These are phyloP conservation scores for Ceuthmochares aereus DNA, from an alignment of 2,113 vertebrate genomes.

Conservation along the genomic window DNA sequence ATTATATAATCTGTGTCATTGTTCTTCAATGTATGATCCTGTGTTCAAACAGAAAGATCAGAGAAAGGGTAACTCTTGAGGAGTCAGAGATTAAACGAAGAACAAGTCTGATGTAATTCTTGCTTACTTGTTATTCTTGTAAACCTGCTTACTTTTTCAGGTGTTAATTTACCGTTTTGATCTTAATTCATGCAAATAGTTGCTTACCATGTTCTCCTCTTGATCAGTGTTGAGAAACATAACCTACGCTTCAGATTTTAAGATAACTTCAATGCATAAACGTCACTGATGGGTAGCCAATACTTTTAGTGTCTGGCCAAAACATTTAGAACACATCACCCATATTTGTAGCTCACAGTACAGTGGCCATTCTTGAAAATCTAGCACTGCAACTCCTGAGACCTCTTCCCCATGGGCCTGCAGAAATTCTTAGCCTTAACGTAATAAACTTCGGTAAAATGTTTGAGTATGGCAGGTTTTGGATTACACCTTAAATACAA, in stretches of 20 bases:
- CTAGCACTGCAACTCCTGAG: not conserved
- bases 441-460: not conserved
- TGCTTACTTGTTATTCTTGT: no score
- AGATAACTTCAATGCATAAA: not conserved
- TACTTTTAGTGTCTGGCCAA: not conserved
- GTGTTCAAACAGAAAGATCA: not conserved
- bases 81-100: not conserved
- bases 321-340: not conserved
- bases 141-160: not conserved
- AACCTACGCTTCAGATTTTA: not conserved
- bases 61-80: not conserved
- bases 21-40: slow-evolving; percentile 77
- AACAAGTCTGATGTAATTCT: not conserved
- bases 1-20: slow-evolving; percentile 74
- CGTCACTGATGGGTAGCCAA: not conserved
- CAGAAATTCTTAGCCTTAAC: not conserved
- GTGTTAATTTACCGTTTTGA: not conserved
- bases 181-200: not conserved
- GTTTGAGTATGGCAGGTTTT: not conserved
- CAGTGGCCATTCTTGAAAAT: not conserved
- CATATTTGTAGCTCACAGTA: not conserved
- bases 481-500: not conserved
- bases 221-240: not conserved
- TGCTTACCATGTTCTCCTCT: not conserved
- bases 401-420: not conserved